A percentile compares a stretch with the other conserved stretches of the same genome.
Conservation (phyloP, 2,113 vertebrate genomes). For the Diadophis punctatus region DNA sequence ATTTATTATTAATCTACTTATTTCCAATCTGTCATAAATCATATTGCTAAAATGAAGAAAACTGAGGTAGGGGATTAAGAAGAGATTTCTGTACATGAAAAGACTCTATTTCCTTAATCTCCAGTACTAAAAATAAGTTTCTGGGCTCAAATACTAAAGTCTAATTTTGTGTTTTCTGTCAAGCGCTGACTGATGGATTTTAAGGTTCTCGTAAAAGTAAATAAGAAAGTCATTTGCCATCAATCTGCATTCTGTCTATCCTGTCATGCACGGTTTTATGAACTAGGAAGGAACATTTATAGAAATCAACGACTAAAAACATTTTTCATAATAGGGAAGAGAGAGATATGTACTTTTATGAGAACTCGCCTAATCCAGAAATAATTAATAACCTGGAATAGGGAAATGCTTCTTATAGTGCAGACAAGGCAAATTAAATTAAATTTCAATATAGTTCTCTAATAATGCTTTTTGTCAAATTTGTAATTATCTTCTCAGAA, state of each 20-base stretch:
- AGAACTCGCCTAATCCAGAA: not conserved
- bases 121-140: not conserved
- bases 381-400: accelerated
- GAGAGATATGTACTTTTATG: conserved; percentile 30
- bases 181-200: not conserved
- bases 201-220: not conserved
- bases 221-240: not conserved
- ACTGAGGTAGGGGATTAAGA: not conserved
- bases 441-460: not conserved
- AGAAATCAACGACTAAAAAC: conserved; percentile 48
- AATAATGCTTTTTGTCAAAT: not conserved
- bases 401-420: not conserved
- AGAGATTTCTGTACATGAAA: not conserved
- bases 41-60: not conserved
- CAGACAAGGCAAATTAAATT: not conserved
- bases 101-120: not conserved
- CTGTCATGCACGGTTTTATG: not conserved
- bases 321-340: conserved; percentile 39
- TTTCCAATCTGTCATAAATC: not conserved
- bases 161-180: not conserved
- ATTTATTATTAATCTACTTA: not conserved
- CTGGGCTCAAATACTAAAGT: not conserved
- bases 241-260: not conserved
- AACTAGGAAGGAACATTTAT: conserved; percentile 18
- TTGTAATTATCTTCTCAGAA: not conserved